These are phyloP conservation scores for Lasius platythorax DNA, from an alignment of 2,888 invertebrate genomes.

Conservation along the genomic window DNA sequence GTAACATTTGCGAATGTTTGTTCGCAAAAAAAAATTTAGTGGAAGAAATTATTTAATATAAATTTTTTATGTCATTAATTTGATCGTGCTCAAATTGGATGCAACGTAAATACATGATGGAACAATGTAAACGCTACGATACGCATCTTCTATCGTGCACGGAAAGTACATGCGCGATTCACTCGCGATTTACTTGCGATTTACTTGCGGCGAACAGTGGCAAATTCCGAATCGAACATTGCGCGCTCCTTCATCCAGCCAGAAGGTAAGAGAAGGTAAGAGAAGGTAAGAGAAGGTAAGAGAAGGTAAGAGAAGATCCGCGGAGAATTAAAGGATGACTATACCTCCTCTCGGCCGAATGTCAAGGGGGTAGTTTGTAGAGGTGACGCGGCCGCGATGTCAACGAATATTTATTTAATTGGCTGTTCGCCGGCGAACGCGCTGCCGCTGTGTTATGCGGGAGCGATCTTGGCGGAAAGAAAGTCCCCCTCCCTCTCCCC, in stretches of 20 bases:
- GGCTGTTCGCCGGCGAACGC: slow-evolving; percentile 82
- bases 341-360: slow-evolving; percentile 76
- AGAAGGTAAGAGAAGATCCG: not conserved
- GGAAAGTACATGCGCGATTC: slow-evolving; percentile 9
- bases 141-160: not conserved
- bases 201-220: slow-evolving; percentile 23
- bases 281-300: not conserved
- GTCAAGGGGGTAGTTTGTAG: slow-evolving; percentile 82
- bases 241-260: slow-evolving; percentile 19
- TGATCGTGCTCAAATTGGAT: not conserved
- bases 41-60: not conserved
- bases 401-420: slow-evolving; percentile 86
- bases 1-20: not conserved
- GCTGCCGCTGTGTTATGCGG: slow-evolving; percentile 83
- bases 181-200: not conserved
- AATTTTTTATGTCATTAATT: not conserved
- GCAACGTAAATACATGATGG: not conserved
- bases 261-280: slow-evolving; percentile 3
- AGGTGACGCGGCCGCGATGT: slow-evolving; percentile 84
- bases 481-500: slow-evolving; percentile 25
- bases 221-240: slow-evolving; percentile 37
- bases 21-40: not conserved
- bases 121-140: not conserved
- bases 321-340: slow-evolving; percentile 66
- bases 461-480: slow-evolving; percentile 78